phyloP scores from a whole-genome alignment of 1,140 invertebrate species.

The Papilio dardanus region DNA sequence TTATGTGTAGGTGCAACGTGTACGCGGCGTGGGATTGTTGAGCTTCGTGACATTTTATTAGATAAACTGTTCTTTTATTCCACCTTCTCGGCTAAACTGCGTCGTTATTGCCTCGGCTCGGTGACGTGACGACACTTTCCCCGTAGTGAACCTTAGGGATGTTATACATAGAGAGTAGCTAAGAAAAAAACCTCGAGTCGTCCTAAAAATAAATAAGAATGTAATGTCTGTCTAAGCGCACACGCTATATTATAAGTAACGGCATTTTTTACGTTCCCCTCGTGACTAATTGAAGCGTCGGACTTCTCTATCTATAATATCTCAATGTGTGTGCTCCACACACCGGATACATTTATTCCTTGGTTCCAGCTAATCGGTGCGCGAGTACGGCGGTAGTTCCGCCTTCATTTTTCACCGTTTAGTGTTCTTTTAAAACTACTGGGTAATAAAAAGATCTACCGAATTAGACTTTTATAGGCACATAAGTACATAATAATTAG shows the following conservation, averaged over 20 bases:
- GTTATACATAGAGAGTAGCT: constrained; percentile 35
- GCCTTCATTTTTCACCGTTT: constrained; percentile 59
- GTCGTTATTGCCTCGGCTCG: constrained; percentile 26
- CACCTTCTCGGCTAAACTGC: constrained; percentile 25
- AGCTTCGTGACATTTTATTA: constrained; percentile 35
- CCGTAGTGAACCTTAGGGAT: constrained; percentile 26
- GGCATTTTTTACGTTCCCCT: constrained; percentile 6
- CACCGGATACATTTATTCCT: constrained; percentile 32
- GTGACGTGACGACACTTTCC: constrained; percentile 7
- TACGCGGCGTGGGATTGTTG: constrained; percentile 27
- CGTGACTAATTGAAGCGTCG: constrained; percentile 25
- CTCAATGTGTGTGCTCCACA: constrained; percentile 23
- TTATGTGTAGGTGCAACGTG: constrained; percentile 44
- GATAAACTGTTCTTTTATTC: constrained; percentile 30
- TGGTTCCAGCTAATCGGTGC: constrained; percentile 32
- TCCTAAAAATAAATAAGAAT: constrained; percentile 35
- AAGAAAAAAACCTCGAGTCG: constrained; percentile 24
- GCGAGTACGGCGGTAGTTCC: neutral
- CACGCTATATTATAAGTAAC: constrained; percentile 40
- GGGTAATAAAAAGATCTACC: constrained; percentile 68
- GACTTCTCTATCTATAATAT: constrained; percentile 36
- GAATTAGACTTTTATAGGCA: constrained; percentile 78
- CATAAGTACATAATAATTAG: constrained; percentile 50
- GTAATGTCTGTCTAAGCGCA: constrained; percentile 40
- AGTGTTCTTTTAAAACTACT: constrained; percentile 72